A percentile compares a stretch with the other conserved stretches of the same genome.
These are phyloP conservation scores for Hoplias malabaricus DNA, from an alignment of 2,113 vertebrate genomes.

Conservation along the genomic window DNA sequence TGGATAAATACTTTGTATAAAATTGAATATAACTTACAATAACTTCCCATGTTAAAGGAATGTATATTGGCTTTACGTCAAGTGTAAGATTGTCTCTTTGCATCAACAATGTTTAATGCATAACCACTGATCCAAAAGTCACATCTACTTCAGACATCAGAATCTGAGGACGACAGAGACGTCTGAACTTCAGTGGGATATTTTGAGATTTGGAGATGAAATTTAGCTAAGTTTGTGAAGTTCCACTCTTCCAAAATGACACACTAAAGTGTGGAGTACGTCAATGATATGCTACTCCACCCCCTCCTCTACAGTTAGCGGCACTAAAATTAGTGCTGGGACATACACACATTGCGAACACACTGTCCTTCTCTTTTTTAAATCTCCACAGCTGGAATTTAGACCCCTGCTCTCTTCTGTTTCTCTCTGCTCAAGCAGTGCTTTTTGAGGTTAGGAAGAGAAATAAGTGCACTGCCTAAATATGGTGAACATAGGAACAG, in stretches of 20 bases:
- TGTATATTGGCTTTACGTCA: no score
- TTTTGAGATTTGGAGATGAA: neutral
- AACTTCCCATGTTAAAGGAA: no score
- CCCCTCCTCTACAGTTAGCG: constrained; percentile 47
- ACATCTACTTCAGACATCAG: neutral
- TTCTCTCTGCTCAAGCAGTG: neutral
- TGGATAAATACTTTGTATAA: no score
- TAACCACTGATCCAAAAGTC: no score
- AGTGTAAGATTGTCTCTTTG: no score
- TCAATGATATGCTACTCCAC: neutral
- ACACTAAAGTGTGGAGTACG: neutral
- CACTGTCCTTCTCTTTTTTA: constrained; percentile 55
- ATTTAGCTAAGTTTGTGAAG: neutral
- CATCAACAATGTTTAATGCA: no score
- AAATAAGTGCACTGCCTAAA: no score
- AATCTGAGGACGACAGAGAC: neutral
- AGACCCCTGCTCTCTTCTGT: constrained; percentile 36
- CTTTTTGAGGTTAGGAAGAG: neutral
- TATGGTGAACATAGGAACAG: no score
- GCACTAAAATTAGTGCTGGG: constrained; percentile 72
- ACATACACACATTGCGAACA: constrained; percentile 59
- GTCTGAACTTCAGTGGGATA: neutral
- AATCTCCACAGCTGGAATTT: constrained; percentile 54
- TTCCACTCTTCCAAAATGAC: neutral
- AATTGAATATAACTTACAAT: no score